phyloP scores from a whole-genome alignment of 2,113 vertebrate species.

The Australoheros scitulus region DNA sequence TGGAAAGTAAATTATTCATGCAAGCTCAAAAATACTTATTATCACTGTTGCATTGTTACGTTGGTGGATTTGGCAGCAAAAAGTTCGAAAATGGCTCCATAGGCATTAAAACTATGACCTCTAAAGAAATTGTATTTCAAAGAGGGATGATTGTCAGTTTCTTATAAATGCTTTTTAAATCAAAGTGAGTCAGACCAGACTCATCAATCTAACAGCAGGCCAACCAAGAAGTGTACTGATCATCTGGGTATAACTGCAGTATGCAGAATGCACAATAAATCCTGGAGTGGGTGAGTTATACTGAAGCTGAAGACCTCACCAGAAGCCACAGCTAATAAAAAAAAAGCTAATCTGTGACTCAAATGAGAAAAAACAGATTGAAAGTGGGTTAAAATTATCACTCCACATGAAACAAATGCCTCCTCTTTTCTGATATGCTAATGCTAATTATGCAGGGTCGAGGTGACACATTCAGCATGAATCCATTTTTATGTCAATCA shows the following conservation, averaged over 20 bases:
- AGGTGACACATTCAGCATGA: not conserved
- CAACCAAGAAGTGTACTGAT: not conserved
- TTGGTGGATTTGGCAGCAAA: not conserved
- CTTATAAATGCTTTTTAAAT: not conserved
- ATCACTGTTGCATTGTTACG: not conserved
- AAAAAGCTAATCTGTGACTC: not conserved
- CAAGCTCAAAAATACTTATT: not conserved
- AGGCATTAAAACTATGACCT: not conserved
- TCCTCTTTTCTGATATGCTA: not conserved
- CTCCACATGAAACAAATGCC: not conserved
- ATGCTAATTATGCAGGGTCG: not conserved
- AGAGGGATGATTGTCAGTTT: not conserved
- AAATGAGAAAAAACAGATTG: not conserved
- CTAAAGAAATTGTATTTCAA: not conserved
- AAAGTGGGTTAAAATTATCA: not conserved
- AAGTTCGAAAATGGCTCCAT: not conserved
- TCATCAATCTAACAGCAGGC: not conserved
- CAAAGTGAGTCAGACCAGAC: not conserved
- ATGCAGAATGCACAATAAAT: not conserved
- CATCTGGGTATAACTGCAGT: fast-evolving
- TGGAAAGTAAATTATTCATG: not conserved
- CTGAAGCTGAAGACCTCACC: not conserved
- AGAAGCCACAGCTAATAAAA: not conserved
- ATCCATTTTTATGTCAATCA: not conserved
- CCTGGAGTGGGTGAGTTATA: not conserved